Evolutionary conservation across 1,140 invertebrate species (phyloP).

Genomic region (Rhagoletis pomonella): DNA sequence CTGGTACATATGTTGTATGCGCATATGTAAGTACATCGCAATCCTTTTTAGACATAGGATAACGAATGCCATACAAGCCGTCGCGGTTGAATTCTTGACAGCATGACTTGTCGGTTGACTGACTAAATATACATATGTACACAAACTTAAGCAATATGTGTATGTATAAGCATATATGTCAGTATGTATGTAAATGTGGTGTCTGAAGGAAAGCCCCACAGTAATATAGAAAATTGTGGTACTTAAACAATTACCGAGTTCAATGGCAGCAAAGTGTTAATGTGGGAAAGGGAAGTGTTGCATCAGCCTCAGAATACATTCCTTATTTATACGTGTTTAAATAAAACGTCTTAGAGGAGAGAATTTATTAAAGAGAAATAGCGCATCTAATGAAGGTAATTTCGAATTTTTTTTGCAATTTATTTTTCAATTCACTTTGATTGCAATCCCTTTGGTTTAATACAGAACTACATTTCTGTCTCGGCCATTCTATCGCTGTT

Average conservation of each 20-base stretch:
- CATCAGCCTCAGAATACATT: too few relatives aligned
- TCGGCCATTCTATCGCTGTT: background rate
- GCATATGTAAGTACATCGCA: too few relatives aligned
- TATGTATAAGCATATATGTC: background rate
- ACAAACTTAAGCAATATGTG: background rate
- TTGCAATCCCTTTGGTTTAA: too few relatives aligned
- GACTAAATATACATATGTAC: background rate
- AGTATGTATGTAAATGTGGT: background rate
- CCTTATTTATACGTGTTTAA: too few relatives aligned
- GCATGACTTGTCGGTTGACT: background rate
- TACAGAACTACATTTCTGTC: too few relatives aligned
- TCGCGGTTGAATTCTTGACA: background rate
- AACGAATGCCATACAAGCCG: background rate
- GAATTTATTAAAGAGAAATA: too few relatives aligned
- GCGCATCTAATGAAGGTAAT: too few relatives aligned
- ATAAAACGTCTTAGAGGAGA: too few relatives aligned
- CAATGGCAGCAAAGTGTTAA: constrained; percentile 6
- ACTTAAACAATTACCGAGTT: background rate
- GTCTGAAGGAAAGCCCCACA: background rate
- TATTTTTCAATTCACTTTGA: too few relatives aligned
- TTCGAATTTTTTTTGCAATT: too few relatives aligned
- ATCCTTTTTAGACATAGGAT: too few relatives aligned
- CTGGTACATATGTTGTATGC: too few relatives aligned
- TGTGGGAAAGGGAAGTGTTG: background rate
- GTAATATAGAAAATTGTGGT: background rate